Percentiles rank a stretch among this genome's conserved stretches.
phyloP scores from a whole-genome alignment of 2,797 vertebrate genomes.

The Hafferia zeledoni region DNA sequence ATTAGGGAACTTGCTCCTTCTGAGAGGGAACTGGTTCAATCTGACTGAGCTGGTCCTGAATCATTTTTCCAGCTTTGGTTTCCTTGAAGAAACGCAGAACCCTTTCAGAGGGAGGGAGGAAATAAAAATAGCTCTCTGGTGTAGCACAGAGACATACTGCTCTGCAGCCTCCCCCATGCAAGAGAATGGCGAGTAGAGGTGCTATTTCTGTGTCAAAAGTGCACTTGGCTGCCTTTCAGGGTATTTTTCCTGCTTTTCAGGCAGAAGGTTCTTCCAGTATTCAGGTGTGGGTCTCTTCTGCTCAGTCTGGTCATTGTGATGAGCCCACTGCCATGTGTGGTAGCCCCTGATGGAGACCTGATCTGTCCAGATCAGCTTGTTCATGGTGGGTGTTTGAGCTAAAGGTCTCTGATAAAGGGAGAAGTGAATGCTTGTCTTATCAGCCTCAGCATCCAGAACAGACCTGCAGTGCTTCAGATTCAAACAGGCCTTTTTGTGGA shows the following conservation, averaged over 20 bases:
- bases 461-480: not conserved
- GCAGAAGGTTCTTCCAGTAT: not conserved
- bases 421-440: not conserved
- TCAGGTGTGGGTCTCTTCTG: not conserved
- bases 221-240: not conserved
- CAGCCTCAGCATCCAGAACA: not conserved
- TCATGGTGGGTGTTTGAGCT: not conserved
- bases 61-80: slow-evolving; percentile 26
- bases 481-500: not conserved
- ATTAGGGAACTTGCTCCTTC: not conserved
- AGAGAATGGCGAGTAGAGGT: not conserved
- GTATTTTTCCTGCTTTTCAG: not conserved
- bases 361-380: not conserved
- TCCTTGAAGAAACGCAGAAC: slow-evolving; percentile 49
- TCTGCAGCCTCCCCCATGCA: not conserved
- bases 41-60: slow-evolving; percentile 7
- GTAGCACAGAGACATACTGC: not conserved
- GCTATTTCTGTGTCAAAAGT: not conserved
- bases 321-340: not conserved
- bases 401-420: not conserved
- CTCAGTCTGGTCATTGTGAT: not conserved
- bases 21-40: not conserved
- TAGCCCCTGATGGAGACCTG: not conserved
- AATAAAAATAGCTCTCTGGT: slow-evolving; percentile 37
- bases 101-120: not conserved